phyloP scores from a whole-genome alignment of 2,797 vertebrate species.

The Chanos chanos region DNA sequence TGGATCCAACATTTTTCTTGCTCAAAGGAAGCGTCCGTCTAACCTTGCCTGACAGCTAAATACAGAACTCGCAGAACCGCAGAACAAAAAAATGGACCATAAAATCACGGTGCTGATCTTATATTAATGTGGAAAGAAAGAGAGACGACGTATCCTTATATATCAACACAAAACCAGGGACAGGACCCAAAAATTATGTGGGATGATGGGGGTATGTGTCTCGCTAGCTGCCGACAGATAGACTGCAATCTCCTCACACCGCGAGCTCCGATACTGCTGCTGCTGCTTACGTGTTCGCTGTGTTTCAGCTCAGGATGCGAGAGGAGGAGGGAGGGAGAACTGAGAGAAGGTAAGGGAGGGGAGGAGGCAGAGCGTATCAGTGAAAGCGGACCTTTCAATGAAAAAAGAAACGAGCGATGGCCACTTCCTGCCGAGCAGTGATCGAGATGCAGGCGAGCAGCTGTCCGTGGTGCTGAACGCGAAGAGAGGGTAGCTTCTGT shows the following conservation, averaged over 20 bases:
- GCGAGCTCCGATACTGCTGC: constrained; percentile 62
- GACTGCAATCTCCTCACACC: constrained; percentile 79
- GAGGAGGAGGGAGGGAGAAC: constrained; percentile 53
- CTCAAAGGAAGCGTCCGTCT: constrained; percentile 34
- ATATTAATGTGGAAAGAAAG: too few species aligned
- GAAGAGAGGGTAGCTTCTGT: constrained; percentile 23
- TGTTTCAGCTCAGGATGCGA: constrained; percentile 75
- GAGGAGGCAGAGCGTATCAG: constrained; percentile 53
- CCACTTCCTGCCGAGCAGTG: constrained; percentile 62
- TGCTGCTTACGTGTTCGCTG: constrained; percentile 80
- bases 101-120: too few species aligned
- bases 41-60: constrained; percentile 39
- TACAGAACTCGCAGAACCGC: constrained; percentile 5
- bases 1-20: constrained; percentile 89
- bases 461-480: constrained; percentile 25
- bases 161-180: too few species aligned
- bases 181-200: too few species aligned
- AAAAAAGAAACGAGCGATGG: constrained; percentile 58
- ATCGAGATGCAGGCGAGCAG: constrained; percentile 34
- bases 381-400: constrained; percentile 43
- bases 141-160: too few species aligned
- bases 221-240: constrained; percentile 69
- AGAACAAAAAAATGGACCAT: constrained; percentile 8
- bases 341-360: constrained; percentile 20
- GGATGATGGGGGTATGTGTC: neutral